phyloP scores from a whole-genome alignment of 2,797 vertebrate genomes.

The Anolis apletophallus region DNA sequence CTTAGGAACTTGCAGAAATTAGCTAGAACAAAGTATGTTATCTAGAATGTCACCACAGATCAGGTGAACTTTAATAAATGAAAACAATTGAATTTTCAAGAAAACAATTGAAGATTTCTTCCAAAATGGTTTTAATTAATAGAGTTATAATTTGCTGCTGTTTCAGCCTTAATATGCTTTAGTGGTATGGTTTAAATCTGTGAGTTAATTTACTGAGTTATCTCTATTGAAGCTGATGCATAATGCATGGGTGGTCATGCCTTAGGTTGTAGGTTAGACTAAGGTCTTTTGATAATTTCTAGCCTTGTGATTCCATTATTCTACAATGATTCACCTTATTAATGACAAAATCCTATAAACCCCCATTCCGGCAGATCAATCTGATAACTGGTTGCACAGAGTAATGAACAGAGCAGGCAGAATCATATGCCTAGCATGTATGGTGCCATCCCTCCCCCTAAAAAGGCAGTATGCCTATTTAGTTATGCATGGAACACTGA shows the following conservation, averaged over 20 bases:
- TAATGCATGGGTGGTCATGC: neutral
- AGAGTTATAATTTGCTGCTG: neutral
- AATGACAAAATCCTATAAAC: neutral
- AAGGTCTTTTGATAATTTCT: neutral
- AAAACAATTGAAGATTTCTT: too few species aligned
- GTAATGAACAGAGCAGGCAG: neutral
- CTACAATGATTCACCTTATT: neutral
- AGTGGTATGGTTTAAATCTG: neutral
- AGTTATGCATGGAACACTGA: neutral
- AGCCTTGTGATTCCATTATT: neutral
- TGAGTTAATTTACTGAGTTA: neutral
- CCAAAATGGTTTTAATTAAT: neutral
- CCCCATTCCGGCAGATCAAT: neutral
- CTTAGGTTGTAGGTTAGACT: neutral
- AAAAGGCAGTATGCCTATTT: neutral
- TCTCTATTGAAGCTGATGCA: neutral
- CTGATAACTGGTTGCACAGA: neutral
- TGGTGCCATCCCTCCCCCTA: neutral
- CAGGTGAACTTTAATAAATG: too few species aligned
- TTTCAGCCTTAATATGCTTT: neutral
- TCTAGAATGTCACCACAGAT: neutral
- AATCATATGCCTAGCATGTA: neutral
- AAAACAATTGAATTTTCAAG: too few species aligned
- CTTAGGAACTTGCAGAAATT: too few species aligned
- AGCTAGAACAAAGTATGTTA: too few species aligned